Evolutionary conservation across 2,888 invertebrate species (phyloP).

Genomic region (Physocephala rufipes): DNA sequence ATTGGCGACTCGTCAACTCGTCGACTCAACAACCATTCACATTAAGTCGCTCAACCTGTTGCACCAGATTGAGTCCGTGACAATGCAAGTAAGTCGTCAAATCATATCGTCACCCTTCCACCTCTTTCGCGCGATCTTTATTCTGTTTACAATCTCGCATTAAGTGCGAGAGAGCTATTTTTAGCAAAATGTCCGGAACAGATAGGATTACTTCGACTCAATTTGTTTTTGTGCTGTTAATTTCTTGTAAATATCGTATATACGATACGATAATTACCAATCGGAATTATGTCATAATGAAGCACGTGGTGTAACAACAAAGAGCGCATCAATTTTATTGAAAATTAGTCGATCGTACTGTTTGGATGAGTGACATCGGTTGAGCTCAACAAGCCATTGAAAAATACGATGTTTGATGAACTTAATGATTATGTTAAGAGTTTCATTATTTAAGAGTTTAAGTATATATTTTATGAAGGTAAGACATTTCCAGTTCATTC

Average conservation of each 20-base stretch:
- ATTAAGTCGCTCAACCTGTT: conserved; percentile 20
- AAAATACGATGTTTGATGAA: too few relatives aligned
- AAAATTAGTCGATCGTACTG: too few relatives aligned
- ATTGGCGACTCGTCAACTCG: neutral
- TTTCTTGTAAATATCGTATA: neutral
- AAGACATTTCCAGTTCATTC: too few relatives aligned
- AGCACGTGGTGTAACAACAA: conserved; percentile 13
- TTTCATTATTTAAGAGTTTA: too few relatives aligned
- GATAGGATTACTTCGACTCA: neutral
- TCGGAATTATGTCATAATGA: conserved; percentile 18
- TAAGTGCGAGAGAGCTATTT: conserved; percentile 7
- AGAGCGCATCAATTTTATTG: too few relatives aligned
- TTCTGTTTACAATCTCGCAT: conserved; percentile 2
- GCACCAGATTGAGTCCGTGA: conserved; percentile 15
- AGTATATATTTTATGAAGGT: too few relatives aligned
- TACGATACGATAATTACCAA: neutral
- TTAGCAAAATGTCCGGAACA: neutral
- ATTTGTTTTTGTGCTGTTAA: neutral
- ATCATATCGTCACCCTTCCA: neutral
- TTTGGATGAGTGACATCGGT: too few relatives aligned
- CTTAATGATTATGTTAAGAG: too few relatives aligned
- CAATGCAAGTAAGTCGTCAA: neutral
- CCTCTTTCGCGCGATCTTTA: too few relatives aligned
- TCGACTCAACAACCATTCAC: neutral
- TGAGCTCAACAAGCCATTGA: too few relatives aligned